These are phyloP conservation scores for Heterocephalus glaber DNA, from an alignment of 2,113 vertebrate species.

Conservation along the genomic window DNA sequence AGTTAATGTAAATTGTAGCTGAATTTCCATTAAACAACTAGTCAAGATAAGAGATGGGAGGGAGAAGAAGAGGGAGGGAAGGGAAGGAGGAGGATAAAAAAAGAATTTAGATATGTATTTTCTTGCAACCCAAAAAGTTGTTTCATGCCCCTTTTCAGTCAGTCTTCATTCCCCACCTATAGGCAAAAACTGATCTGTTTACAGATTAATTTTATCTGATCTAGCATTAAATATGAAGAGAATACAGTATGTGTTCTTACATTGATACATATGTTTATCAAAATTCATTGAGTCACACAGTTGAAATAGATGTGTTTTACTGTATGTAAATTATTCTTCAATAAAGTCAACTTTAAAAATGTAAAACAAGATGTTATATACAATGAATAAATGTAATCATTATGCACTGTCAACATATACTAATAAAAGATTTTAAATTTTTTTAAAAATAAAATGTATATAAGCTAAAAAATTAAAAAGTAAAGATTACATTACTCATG, in stretches of 20 bases:
- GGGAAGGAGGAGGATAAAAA: background rate
- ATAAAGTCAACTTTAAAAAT: background rate
- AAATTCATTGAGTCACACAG: background rate
- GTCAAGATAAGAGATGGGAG: background rate
- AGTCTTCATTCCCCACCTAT: background rate
- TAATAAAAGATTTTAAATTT: background rate
- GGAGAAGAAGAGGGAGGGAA: no score
- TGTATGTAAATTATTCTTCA: background rate
- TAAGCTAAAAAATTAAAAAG: background rate
- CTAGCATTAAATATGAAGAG: constrained; percentile 14
- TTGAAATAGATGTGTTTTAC: background rate
- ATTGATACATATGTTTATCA: background rate
- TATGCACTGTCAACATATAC: background rate
- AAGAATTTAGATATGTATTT: background rate
- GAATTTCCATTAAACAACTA: background rate
- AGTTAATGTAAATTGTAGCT: background rate
- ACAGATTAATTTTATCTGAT: background rate
- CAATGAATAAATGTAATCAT: background rate
- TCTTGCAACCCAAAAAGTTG: background rate
- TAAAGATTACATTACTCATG: background rate
- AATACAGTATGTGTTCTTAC: background rate
- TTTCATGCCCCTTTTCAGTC: background rate
- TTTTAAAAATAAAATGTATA: background rate
- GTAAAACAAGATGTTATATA: background rate
- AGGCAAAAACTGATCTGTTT: constrained; percentile 4